Base-by-base conservation (phyloP, 2,797 vertebrate genomes). In the Semotilus atromaculatus region DNA sequence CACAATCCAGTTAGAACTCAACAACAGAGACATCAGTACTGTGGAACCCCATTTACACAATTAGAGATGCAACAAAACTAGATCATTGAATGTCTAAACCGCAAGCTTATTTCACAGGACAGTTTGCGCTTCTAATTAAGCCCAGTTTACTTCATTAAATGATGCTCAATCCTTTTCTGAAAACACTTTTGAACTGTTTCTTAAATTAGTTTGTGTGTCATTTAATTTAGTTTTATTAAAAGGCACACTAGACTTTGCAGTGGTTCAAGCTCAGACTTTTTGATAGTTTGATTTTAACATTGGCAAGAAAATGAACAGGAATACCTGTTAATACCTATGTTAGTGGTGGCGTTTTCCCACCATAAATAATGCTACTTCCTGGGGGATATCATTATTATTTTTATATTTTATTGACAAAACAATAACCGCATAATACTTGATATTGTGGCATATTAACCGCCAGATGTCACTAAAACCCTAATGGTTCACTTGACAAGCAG, bases 121-220 rank as follows among this genome's bases (percentile, higher is more conserved):
- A 62, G n/a, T 62, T 62, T 62, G 58, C 14, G 58, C 11, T n/a
- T 62, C 11, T 31, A 7, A 64, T 31, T 64, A 29, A 62, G 53
- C 11, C 11, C 11, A 29, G 26, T 64, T 29, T 64, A 64, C 26
- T 6, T 5, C 11, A 14, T 62, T 62, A 14, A 62, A 29, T 18
- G 5, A 29, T 34, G 34, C 66, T 4, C 18, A 36, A 5, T 34
- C 7, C 31, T 21, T 36, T 34, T 36, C 8, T 67, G 34, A 9
- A 21, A 36, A 34, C 9, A 0, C 9, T 51, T 34, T 19, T 0
- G 0, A 1, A 3, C 4, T 48, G 4, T 45, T 6, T 26, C 14
- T 45, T 45, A 45, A 72, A 45, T 18, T 1, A 43, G 7, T 70
- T 31, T 72, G 26, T 21, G 18, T 31, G 3, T 53, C 14, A 14